These are phyloP conservation scores for Pyrochroa serraticornis DNA, from an alignment of 2,888 invertebrate species.

Conservation along the genomic window DNA sequence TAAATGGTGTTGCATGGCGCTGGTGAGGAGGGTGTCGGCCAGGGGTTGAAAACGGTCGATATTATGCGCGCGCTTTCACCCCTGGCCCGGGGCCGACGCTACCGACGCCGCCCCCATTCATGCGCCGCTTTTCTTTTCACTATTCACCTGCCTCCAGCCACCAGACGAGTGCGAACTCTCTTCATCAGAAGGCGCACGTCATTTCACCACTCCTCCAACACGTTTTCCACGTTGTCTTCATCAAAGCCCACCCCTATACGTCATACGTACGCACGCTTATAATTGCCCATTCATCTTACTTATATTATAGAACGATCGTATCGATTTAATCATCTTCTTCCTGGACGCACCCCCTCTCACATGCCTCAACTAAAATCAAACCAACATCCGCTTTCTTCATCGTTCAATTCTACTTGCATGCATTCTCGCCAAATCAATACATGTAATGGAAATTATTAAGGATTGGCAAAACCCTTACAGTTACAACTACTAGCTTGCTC, in stretches of 20 bases:
- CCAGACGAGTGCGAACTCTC: conserved; percentile 23
- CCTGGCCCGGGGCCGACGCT: conserved; percentile 46
- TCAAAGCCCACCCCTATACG: conserved; percentile 10
- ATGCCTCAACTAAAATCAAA: background rate
- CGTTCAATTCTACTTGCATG: background rate
- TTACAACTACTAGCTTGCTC: too few species aligned
- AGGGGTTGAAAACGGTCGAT: conserved; percentile 57
- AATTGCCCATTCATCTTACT: conserved; percentile 33
- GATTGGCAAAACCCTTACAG: too few species aligned
- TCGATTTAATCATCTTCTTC: conserved; percentile 21
- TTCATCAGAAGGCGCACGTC: conserved; percentile 12
- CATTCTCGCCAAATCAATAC: too few species aligned
- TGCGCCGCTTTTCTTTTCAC: conserved; percentile 27
- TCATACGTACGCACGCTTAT: conserved; percentile 29
- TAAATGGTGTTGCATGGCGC: conserved; percentile 64
- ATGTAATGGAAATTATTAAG: too few species aligned
- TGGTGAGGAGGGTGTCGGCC: conserved; percentile 62
- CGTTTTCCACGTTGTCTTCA: conserved; percentile 4
- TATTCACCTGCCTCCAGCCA: conserved; percentile 32
- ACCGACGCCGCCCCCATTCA: conserved; percentile 42
- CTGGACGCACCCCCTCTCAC: conserved; percentile 11
- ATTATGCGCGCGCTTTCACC: conserved; percentile 53
- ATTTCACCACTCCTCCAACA: conserved; percentile 9
- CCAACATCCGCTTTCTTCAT: background rate
- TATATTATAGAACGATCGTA: conserved; percentile 14